Base-by-base conservation (phyloP, 2,888 invertebrate species). In the Colletes collaris region DNA sequence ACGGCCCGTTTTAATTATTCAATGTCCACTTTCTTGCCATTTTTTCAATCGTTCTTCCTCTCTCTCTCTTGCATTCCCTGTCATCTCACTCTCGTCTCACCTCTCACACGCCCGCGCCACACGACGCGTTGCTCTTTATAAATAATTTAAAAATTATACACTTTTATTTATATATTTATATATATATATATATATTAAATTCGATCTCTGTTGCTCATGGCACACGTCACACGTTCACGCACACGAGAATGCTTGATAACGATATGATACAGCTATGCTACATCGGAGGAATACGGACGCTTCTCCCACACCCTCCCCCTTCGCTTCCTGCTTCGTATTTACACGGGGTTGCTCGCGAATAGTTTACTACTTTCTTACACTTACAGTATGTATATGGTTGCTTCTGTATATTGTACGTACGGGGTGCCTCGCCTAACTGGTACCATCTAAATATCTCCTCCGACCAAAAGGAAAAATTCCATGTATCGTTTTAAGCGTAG, bases 191-290 rank as follows among this genome's bases (percentile, higher is more conserved):
- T 86, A 81, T 83, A 82, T 86, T 84, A 84, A 81, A 83, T 84
- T 84, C 70, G 76, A 69, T 80, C 69, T 76, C 69, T 69, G 27
- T 50, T 65, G 65, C 16, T 71, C 56, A 65, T 40, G 8, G 44
- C 74, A 62, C 73, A 76, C 76, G 56, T 35, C 63, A 58, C 76
- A 68, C 77, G 70, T 73, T 59, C 69, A 71, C 52, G n/a, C 76
- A 70, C 80, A 19, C 58, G 63, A 72, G 73, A 76, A 62, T 65
- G 82, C 72, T 83, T 72, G 78, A 83, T 83, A 88, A 88, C 87
- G 89, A 88, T 90, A 89, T 89, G 88, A 79, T 88, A 89, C 90
- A 89, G 78, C 82, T 89, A 84, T 87, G 60, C 87, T 89, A 88
- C 81, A 73, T 68, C 79, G 72, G 65, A 72, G 52, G 59, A 55